Evolutionary conservation across 2,888 invertebrate species (phyloP).

Genomic region (Uloborus plumipes): DNA sequence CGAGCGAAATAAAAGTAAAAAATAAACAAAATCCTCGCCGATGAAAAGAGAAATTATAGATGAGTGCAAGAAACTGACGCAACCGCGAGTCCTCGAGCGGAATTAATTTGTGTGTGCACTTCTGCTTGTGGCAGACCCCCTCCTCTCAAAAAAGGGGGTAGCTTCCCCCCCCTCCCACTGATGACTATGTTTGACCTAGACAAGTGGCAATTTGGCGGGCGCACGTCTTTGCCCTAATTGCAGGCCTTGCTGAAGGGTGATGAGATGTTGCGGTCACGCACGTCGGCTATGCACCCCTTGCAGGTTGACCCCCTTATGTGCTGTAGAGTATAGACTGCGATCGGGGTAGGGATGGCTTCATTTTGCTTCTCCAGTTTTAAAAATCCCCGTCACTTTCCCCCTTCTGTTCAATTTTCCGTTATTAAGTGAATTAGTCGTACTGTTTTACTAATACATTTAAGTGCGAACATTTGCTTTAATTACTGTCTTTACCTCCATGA

Average conservation of each 20-base stretch:
- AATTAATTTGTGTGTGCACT: constrained; percentile 31
- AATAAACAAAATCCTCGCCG: too few relatives aligned
- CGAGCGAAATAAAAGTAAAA: not conserved
- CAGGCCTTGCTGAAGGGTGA: constrained; percentile 14
- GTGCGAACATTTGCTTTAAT: too few relatives aligned
- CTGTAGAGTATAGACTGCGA: not conserved
- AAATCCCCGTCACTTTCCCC: not conserved
- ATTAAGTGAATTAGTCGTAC: not conserved
- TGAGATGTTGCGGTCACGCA: constrained; percentile 49
- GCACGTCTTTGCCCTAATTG: constrained; percentile 40
- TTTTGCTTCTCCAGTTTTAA: too few relatives aligned
- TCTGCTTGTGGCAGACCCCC: constrained; percentile 10
- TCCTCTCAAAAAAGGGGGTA: constrained; percentile 11
- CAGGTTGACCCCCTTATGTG: not conserved
- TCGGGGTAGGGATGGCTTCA: constrained; percentile 5
- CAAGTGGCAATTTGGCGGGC: constrained; percentile 48
- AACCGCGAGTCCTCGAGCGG: constrained; percentile 1
- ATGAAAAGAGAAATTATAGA: too few relatives aligned
- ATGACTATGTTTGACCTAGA: constrained; percentile 58
- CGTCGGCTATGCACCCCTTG: constrained; percentile 6
- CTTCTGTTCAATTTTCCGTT: not conserved
- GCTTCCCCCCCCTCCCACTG: constrained; percentile 1
- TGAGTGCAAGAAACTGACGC: constrained; percentile 6
- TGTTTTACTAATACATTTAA: too few relatives aligned
- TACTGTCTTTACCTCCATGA: too few relatives aligned